phyloP scores from a whole-genome alignment of 2,888 invertebrate species.

The Temnothorax rugatulus region DNA sequence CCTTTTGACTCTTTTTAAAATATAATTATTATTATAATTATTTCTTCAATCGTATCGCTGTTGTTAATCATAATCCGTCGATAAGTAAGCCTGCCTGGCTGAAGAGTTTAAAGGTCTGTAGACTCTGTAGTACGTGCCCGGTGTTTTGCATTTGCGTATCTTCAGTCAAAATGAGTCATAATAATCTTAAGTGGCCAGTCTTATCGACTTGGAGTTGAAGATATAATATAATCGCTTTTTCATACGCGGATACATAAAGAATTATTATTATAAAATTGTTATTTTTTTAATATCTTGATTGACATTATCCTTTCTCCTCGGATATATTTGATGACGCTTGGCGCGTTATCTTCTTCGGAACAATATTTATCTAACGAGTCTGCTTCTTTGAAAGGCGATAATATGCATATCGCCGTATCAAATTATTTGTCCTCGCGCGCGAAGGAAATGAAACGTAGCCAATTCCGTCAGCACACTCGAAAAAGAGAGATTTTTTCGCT shows the following conservation, averaged over 20 bases:
- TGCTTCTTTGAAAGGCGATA: not conserved
- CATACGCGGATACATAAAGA: not conserved
- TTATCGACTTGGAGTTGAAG: not conserved
- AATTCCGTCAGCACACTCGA: not conserved
- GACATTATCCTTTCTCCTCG: not conserved
- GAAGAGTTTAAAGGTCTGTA: not conserved
- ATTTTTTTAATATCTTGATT: not conserved
- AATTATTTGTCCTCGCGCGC: not conserved
- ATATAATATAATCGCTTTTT: not conserved
- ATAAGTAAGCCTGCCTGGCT: not conserved
- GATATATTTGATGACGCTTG: not conserved
- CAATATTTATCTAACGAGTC: slow-evolving; percentile 11
- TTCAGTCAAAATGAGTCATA: not conserved
- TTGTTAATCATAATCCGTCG: not conserved
- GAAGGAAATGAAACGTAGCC: not conserved
- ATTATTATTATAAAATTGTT: too few species aligned
- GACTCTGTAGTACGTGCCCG: not conserved
- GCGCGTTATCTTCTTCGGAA: not conserved
- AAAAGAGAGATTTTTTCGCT: slow-evolving; percentile 15
- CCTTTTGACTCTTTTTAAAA: not conserved
- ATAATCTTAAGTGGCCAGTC: not conserved
- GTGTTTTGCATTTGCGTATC: not conserved
- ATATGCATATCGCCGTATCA: slow-evolving; percentile 4
- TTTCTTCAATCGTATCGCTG: not conserved
- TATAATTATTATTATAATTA: slow-evolving; percentile 11